Percentiles rank a stretch among this genome's conserved stretches.
Conservation (phyloP, 2,113 vertebrate species). For the Dicentrarchus labrax region DNA sequence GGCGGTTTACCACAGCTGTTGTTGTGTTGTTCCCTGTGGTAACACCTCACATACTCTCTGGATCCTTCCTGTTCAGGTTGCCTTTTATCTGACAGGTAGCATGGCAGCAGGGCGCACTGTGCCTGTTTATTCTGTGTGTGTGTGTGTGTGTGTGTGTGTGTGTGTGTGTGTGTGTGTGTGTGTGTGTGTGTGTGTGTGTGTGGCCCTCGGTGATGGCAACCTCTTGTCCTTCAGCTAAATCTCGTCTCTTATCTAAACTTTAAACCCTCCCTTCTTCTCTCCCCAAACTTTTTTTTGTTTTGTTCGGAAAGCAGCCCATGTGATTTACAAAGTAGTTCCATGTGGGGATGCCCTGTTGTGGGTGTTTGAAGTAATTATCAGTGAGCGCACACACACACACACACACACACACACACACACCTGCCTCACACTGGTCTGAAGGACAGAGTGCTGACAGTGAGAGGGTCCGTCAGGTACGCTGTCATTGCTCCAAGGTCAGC, state of each 20-base stretch:
- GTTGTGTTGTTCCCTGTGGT: slow-evolving; percentile 76
- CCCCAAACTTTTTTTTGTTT: slow-evolving; percentile 9
- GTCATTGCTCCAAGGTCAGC: slow-evolving; percentile 80
- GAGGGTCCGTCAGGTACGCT: slow-evolving; percentile 70
- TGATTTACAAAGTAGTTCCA: slow-evolving; percentile 63
- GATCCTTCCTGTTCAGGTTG: slow-evolving; percentile 74
- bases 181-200: too few species aligned
- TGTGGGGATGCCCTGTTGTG: slow-evolving; percentile 55
- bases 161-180: slow-evolving; percentile 31
- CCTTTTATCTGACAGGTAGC: slow-evolving; percentile 82
- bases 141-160: slow-evolving; percentile 38
- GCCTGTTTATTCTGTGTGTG: slow-evolving; percentile 1
- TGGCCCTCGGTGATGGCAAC: slow-evolving; percentile 57
- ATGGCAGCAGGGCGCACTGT: slow-evolving; percentile 53
- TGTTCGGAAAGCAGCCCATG: slow-evolving; percentile 35
- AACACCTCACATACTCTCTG: slow-evolving; percentile 64
- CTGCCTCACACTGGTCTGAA: slow-evolving; percentile 59
- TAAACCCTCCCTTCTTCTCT: slow-evolving; percentile 34
- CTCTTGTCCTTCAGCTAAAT: slow-evolving; percentile 72
- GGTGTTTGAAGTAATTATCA: slow-evolving; percentile 62
- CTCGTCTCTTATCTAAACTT: slow-evolving; percentile 62
- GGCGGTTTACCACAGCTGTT: slow-evolving; percentile 77
- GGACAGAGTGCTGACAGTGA: slow-evolving; percentile 71
- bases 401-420: slow-evolving; percentile 27
- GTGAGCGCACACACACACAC: background rate